A percentile compares a stretch with the other conserved stretches of the same genome.
phyloP scores from a whole-genome alignment of 64 coral and sea anemone genomes.

The Montipora sp. region DNA sequence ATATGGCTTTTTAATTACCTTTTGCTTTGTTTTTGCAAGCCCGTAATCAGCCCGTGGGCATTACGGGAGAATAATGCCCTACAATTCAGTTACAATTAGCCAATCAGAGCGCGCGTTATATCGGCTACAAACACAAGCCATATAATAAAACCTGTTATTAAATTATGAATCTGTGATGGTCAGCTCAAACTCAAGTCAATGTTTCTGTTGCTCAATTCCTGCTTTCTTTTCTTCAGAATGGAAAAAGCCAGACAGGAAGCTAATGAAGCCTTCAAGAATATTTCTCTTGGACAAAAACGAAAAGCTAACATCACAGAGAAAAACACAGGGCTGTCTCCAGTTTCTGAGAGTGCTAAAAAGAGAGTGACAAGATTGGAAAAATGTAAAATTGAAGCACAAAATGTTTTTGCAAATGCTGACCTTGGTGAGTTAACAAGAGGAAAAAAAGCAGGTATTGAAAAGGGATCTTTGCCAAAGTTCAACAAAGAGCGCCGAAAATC shows the following conservation, averaged over 20 bases:
- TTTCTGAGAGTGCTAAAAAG: background rate
- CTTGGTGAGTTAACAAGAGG: conserved; percentile 7
- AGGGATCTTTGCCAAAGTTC: background rate
- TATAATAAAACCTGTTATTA: too few species aligned
- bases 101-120: too few species aligned
- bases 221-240: conserved; percentile 42
- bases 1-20: too few species aligned
- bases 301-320: conserved; percentile 25
- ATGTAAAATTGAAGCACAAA: conserved; percentile 64
- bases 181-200: too few species aligned
- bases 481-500: background rate
- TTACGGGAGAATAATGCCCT: too few species aligned
- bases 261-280: conserved; percentile 79
- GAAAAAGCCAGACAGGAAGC: conserved; percentile 80
- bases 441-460: conserved; percentile 6
- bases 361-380: conserved; percentile 66
- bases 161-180: too few species aligned
- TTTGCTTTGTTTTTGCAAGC: too few species aligned
- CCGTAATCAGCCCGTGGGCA: too few species aligned
- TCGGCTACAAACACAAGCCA: too few species aligned
- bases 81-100: too few species aligned
- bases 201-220: background rate
- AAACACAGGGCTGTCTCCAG: background rate
- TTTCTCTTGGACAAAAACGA: conserved; percentile 63
- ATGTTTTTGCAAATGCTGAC: conserved; percentile 68